Percentiles rank a stretch among this genome's conserved stretches.
phyloP scores from a whole-genome alignment of 2,888 invertebrate species.

The Drosophila borealis region DNA sequence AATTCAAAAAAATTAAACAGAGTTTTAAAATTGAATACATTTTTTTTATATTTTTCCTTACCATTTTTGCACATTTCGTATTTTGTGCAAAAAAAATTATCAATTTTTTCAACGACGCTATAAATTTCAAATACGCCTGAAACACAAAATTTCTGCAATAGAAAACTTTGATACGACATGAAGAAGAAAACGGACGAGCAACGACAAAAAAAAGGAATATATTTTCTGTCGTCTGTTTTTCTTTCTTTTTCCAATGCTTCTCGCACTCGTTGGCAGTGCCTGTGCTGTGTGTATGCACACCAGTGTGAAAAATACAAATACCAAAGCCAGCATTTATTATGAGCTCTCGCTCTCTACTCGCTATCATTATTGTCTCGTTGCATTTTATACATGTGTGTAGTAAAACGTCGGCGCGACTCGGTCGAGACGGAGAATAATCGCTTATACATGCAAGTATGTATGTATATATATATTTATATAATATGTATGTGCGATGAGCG shows the following conservation, averaged over 20 bases:
- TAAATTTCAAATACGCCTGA: constrained; percentile 67
- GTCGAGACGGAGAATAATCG: constrained; percentile 55
- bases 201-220: constrained; percentile 80
- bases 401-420: constrained; percentile 57
- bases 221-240: constrained; percentile 83
- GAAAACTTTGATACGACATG: constrained; percentile 84
- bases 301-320: constrained; percentile 59
- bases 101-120: constrained; percentile 61
- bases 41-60: constrained; percentile 68
- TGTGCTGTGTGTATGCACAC: constrained; percentile 68
- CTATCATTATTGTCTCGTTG: constrained; percentile 55
- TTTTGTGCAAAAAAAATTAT: constrained; percentile 70
- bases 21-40: constrained; percentile 37
- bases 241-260: constrained; percentile 83
- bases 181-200: constrained; percentile 82
- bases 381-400: constrained; percentile 49
- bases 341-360: constrained; percentile 62
- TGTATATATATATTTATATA: constrained; percentile 7
- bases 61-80: constrained; percentile 74
- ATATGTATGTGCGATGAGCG: constrained; percentile 48
- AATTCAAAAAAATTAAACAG: constrained; percentile 43
- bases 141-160: constrained; percentile 82
- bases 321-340: constrained; percentile 46
- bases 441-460: constrained; percentile 26
- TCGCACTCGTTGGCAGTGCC: constrained; percentile 76